A percentile compares a stretch with the other conserved stretches of the same genome.
Conservation (phyloP, 2,888 invertebrate species). For the Sinodicranocentrus sp. region DNA sequence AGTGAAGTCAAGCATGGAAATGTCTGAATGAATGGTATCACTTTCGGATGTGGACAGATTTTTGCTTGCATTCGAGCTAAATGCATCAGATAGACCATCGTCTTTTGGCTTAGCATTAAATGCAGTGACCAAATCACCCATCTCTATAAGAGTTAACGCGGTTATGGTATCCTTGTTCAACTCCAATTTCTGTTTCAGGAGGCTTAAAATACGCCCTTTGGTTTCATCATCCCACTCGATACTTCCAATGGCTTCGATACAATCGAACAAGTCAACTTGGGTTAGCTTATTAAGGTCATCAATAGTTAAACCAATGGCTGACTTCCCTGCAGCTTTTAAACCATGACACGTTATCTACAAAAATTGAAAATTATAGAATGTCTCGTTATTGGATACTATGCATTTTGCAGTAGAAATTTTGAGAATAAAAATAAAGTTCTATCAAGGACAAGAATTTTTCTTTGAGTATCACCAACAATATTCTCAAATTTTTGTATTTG, state of each 20-base stretch:
- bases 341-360: slow-evolving; percentile 75
- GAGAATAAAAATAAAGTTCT: too few species aligned
- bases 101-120: slow-evolving; percentile 48
- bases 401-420: too few species aligned
- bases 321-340: slow-evolving; percentile 72
- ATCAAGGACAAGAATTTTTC: too few species aligned
- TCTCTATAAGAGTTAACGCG: slow-evolving; percentile 70
- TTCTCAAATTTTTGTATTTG: too few species aligned
- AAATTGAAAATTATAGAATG: background rate
- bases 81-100: background rate
- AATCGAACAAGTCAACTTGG: slow-evolving; percentile 70
- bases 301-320: slow-evolving; percentile 71
- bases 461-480: too few species aligned
- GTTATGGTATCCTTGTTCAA: slow-evolving; percentile 60
- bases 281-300: slow-evolving; percentile 71
- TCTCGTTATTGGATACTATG: too few species aligned
- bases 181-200: slow-evolving; percentile 66
- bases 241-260: slow-evolving; percentile 72
- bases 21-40: slow-evolving; percentile 47
- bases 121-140: slow-evolving; percentile 73
- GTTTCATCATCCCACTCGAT: slow-evolving; percentile 74
- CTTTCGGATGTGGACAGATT: background rate
- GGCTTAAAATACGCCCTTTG: slow-evolving; percentile 62
- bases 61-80: background rate
- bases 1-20: slow-evolving; percentile 69